Evolutionary conservation across 1,140 invertebrate genomes (phyloP), one percentile per base, ranked within the genome.

Genomic region (Cyclina sinensis): DNA sequence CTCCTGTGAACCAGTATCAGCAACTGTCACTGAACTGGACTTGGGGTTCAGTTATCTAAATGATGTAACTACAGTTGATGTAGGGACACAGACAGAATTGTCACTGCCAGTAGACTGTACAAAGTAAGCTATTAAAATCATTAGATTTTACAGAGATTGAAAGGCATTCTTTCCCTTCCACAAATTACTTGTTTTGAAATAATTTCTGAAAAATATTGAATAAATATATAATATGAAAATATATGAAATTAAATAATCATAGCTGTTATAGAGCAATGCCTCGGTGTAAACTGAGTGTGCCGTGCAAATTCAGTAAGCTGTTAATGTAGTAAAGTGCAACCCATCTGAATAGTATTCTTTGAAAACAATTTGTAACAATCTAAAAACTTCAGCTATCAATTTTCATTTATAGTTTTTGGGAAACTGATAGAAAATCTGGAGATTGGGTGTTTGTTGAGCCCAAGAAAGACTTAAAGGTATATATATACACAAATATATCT

Each of bases 391-490:
- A 48, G 46, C 46, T 48, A 48, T 48, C 46, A 48, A 48, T 48
- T 48, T 48, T 48, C 46, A 48, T 48, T 48, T 48, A 48, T 48
- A 48, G 46, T 48, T 48, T 48, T 14, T 7, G 46, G 7, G 46
- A 48, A 48, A 48, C 46, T 48, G 46, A 48, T 18, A 48, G 46
- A 18, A 48, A 48, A 7, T 18, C 46, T 7, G 68, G 68, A n/a
- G 68, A 73, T 14, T 73, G 68, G 68, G n/a, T 73, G 16, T 73
- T 73, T 39, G 16, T 32, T 16, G 68, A 73, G 68, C 68, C 68
- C 14, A 73, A 73, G 32, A 73, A 35, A 73, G 68, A 73, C n/a
- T 32, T 73, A 73, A 73, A 73, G 68, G 68, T 73, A 73, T 32
- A 73, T 18, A n/a, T n/a, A n/a, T n/a, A n/a, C n/a, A n/a, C n/a